These are phyloP conservation scores for Andrena trimmerana DNA, from an alignment of 2,888 invertebrate genomes.

Conservation along the genomic window DNA sequence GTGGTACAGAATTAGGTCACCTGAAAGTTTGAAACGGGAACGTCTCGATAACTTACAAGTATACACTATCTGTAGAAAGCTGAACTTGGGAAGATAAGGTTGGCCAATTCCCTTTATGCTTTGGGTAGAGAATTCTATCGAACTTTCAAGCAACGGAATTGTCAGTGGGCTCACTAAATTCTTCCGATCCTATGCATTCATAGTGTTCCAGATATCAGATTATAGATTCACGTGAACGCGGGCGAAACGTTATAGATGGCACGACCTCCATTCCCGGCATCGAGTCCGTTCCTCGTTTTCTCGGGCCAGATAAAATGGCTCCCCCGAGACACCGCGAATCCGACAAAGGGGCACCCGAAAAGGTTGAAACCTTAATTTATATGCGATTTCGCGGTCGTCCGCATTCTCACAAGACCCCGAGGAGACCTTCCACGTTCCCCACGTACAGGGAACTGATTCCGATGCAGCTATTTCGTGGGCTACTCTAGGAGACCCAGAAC, in stretches of 20 bases:
- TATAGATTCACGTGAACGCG: conserved; percentile 15
- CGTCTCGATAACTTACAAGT: too few relatives aligned
- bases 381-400: conserved; percentile 72
- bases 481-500: conserved; percentile 62
- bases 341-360: conserved; percentile 75
- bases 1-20: too few relatives aligned
- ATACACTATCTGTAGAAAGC: too few relatives aligned
- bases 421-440: conserved; percentile 42
- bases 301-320: conserved; percentile 43
- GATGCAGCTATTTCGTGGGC: conserved; percentile 75
- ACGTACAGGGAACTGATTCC: conserved; percentile 76
- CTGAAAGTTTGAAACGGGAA: too few relatives aligned
- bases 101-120: too few relatives aligned
- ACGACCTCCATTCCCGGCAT: conserved; percentile 48
- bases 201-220: not conserved
- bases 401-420: conserved; percentile 67
- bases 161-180: not conserved
- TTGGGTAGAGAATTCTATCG: not conserved
- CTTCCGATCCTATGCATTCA: not conserved
- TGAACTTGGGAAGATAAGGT: too few relatives aligned
- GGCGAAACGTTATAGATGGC: conserved; percentile 24
- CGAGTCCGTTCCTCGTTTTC: conserved; percentile 33
- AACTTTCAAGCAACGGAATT: not conserved
- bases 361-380: conserved; percentile 77
- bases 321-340: conserved; percentile 57